These are phyloP conservation scores for Drosophila kanapiae DNA, from an alignment of 1,140 invertebrate species.

Conservation along the genomic window DNA sequence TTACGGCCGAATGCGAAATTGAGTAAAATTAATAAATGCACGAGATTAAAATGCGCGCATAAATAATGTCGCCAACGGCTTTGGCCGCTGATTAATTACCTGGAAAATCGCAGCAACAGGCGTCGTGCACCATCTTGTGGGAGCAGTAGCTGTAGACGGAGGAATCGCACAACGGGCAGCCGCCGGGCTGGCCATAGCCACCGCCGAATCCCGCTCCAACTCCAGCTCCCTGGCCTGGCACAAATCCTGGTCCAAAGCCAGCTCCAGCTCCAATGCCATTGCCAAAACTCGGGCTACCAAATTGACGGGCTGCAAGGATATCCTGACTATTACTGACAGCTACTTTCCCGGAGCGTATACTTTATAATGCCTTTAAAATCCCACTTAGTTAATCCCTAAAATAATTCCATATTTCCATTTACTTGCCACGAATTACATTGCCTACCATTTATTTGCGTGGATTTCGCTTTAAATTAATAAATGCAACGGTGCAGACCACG, in stretches of 20 bases:
- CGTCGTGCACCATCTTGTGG: constrained; percentile 90
- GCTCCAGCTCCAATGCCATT: constrained; percentile 34
- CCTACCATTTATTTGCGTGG: neutral
- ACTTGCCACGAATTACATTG: neutral
- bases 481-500: neutral
- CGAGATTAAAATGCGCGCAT: constrained; percentile 29
- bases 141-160: constrained; percentile 91
- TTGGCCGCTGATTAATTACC: constrained; percentile 83
- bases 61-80: constrained; percentile 45
- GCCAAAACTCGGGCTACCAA: constrained; percentile 52
- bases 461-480: constrained; percentile 2
- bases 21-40: constrained; percentile 50
- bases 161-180: constrained; percentile 90
- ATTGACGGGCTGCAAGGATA: constrained; percentile 45
- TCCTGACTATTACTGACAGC: neutral
- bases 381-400: neutral
- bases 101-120: constrained; percentile 89
- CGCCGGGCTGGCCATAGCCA: constrained; percentile 54
- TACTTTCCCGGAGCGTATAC: too few species aligned
- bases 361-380: neutral
- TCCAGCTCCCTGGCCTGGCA: neutral
- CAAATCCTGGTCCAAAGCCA: constrained; percentile 8
- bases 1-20: constrained; percentile 33
- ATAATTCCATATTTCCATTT: neutral
- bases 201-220: constrained; percentile 8